Evolutionary conservation across 2,888 invertebrate genomes (phyloP), one percentile per base, ranked within the genome.

Genomic region (Mamestra brassicae): DNA sequence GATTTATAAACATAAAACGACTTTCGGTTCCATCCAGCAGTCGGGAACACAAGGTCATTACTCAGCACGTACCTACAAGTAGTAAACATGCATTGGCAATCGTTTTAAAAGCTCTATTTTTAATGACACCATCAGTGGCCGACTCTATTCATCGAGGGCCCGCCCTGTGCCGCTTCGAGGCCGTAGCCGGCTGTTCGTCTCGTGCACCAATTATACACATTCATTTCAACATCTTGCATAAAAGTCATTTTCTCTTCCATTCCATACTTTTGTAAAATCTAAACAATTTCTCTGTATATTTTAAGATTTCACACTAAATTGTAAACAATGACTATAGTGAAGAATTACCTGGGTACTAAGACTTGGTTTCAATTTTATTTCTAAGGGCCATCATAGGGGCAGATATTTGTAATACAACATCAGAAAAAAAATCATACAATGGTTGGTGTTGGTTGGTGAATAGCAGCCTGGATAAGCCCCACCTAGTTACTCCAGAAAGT

Each of bases 1-100:
- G 95, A 95, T 94, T 95, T 96, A 95, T 93, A 95, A 94, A 95
- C 95, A 94, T 92, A 92, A 93, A 94, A 93, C 89, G 90, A 92
- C 90, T 93, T 93, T 93, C 92, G 90, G 92, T 93, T 93, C 92
- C 92, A 94, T 94, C 92, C 90, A 93, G 92, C 90, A 92, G 87
- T 92, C 92, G 92, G 92, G 90, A 94, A 89, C 84, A 90, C 96
- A 96, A 96, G 96, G 96, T 95, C 95, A 93, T 93, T 89, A 91
- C 89, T 92, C 91, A 90, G 89, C 90, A 91, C 63, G 80, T 77
- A 85, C 88, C 89, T 92, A 91, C 86, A 89, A 90, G 90, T 93
- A 93, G 92, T 94, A 95, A 95, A 94, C 93, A 93, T 92, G 90
- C 90, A 93, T 93, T 94, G 93, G 92, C 92, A 94, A 92, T 92